Evolutionary conservation across 2,797 vertebrate species (phyloP), one percentile per base, ranked within the genome.

Genomic region (Choloepus didactylus): DNA sequence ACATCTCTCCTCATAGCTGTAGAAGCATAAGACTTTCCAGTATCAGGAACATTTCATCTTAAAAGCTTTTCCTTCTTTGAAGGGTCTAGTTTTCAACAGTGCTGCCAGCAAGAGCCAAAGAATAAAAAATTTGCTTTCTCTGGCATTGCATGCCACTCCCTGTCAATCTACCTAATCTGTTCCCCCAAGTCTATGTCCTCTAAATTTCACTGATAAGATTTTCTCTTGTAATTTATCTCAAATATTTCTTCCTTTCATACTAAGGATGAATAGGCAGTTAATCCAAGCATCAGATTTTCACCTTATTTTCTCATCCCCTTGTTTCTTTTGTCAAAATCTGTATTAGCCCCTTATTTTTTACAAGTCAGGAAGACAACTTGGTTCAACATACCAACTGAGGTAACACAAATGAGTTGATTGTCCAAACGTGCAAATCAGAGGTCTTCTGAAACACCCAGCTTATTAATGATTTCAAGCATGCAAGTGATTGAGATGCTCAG

Each of bases 271-370:
- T 49, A 69, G 62, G 31, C 62, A 84, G 27, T 89, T 56, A 35
- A 69, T n/a, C 44, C 27, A 84, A n/a, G 38, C 41, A 69, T 49
- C 62, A 77, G 51, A 38, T 94, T 94, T 83, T 88, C n/a, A 62
- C 44, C 16, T 18, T 59, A 80, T 87, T 87, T 75, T 82, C 18
- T 49, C 59, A 64, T 44, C 1, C 7, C 3, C 23, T 67, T 9
- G 49, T 66, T 56, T 81, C 44, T 56, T 67, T 60, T 60, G 35
- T 9, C 59, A 23, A 31, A 93, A 75, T 49, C 29, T 49, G 21
- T 10, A 41, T 51, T 60, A 76, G 12, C 51, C 35, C 35, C 27
- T 82, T 83, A 31, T 51, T 76, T 70, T 19, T 56, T 23, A 75
- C 35, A n/a, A 69, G 9, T 89, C 21, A 38, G 27, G 77, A 60